Evolutionary conservation across 2,888 invertebrate genomes (phyloP), one percentile per base, ranked within the genome.

Genomic region (Junonia oenone): DNA sequence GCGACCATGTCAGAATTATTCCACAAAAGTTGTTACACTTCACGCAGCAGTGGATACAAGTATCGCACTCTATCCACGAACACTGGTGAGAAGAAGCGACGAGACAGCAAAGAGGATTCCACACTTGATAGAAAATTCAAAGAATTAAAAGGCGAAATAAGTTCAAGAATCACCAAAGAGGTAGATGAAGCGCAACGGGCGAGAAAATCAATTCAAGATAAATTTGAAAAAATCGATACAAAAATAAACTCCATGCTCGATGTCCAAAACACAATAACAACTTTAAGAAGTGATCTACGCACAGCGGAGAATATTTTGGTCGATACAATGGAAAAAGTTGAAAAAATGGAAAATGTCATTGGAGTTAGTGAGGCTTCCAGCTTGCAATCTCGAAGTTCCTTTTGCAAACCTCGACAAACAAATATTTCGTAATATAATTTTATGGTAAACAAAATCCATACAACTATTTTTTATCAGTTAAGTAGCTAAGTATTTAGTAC

Each of bases 31-130:
- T 84, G 81, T 59, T 87, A 81, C 62, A 86, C 81, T 1, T 65
- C 83, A 0, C 76, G 87, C 0, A 81, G 77, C 49, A 61, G 79
- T 1, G 87, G 85, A 1, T 87, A 88, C 63, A 87, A 88, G 52
- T 87, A 84, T 56, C 74, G 87, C 1, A 85, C 83, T 1, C 63
- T 84, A 2, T 80, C 87, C 1, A 87, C 86, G 0, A 87, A 85
- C 53, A 88, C 87, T 0, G 86, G 83, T 0, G 73, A 76, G 1
- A 69, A 66, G 19, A 76, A 66, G 46, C 67, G 62, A 6, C 63
- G 75, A 9, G 68, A 76, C 29, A 66, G 53, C 48, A 60, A 59
- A 5, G 76, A 78, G 48, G 79, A 77, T 17, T 47, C 27, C 5
- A 66, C 56, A 31, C 73, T 82, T 26, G 78, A 83, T 9, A 76